Conservation (phyloP, 2,113 vertebrate species). For the Uria lomvia region DNA sequence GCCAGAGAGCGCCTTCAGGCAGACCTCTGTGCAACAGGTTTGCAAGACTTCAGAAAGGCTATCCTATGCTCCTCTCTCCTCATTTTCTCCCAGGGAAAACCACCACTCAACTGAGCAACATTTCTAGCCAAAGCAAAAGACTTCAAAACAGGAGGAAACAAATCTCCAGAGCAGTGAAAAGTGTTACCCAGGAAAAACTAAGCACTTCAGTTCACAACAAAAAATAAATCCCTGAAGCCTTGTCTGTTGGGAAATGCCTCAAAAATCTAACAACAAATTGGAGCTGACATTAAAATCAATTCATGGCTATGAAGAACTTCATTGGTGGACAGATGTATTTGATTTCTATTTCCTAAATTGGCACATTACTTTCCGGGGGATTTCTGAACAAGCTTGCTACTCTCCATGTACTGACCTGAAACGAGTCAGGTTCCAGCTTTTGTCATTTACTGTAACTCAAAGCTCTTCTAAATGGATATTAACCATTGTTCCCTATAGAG, state of each 20-base stretch:
- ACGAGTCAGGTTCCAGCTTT: neutral
- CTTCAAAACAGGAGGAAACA: neutral
- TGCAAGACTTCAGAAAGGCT: neutral
- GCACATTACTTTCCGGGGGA: neutral
- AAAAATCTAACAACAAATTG: slow-evolving; percentile 29
- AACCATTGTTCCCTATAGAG: neutral
- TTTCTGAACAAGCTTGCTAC: neutral
- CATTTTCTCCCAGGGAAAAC: neutral
- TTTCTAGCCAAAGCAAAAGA: neutral
- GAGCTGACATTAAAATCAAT: slow-evolving; percentile 43
- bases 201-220: neutral
- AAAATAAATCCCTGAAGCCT: neutral
- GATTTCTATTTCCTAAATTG: slow-evolving; percentile 11
- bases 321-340: neutral
- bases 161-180: neutral
- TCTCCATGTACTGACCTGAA: neutral
- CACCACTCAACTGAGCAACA: neutral
- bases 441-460: neutral
- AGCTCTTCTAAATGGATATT: neutral
- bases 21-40: neutral
- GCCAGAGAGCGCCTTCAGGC: neutral
- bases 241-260: slow-evolving; percentile 20
- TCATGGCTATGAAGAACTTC: neutral
- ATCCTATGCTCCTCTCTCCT: neutral
- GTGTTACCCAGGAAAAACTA: neutral